phyloP scores from a whole-genome alignment of 2,113 vertebrate species.

The Aptenodytes forsteri region DNA sequence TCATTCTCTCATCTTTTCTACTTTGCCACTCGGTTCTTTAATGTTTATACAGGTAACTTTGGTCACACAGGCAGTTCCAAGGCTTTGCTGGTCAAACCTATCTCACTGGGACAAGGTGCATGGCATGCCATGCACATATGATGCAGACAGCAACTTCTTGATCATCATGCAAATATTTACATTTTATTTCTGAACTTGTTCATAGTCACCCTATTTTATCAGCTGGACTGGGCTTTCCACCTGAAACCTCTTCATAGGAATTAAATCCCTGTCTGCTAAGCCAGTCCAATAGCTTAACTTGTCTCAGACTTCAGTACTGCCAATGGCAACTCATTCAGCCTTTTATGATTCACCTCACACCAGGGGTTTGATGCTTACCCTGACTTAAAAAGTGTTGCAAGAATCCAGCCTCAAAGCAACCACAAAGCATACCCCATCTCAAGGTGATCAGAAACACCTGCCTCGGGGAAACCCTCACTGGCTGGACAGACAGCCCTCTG shows the following conservation, averaged over 20 bases:
- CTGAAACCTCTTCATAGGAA: background rate
- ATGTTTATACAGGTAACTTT: background rate
- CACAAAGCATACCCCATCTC: accelerated
- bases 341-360: background rate
- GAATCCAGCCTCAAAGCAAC: background rate
- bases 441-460: background rate
- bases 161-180: background rate
- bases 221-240: background rate
- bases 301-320: background rate
- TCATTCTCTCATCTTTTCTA: background rate
- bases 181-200: background rate
- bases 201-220: background rate
- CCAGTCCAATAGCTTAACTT: background rate
- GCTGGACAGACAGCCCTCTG: background rate
- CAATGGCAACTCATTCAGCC: background rate
- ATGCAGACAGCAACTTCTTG: background rate
- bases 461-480: background rate
- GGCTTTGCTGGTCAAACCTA: background rate
- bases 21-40: background rate
- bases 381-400: background rate
- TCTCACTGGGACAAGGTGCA: background rate
- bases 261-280: background rate
- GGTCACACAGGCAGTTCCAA: background rate
- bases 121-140: background rate
- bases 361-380: background rate